These are phyloP conservation scores for Nipponacmea schrenckii DNA, from an alignment of 2,888 invertebrate species.

Conservation along the genomic window DNA sequence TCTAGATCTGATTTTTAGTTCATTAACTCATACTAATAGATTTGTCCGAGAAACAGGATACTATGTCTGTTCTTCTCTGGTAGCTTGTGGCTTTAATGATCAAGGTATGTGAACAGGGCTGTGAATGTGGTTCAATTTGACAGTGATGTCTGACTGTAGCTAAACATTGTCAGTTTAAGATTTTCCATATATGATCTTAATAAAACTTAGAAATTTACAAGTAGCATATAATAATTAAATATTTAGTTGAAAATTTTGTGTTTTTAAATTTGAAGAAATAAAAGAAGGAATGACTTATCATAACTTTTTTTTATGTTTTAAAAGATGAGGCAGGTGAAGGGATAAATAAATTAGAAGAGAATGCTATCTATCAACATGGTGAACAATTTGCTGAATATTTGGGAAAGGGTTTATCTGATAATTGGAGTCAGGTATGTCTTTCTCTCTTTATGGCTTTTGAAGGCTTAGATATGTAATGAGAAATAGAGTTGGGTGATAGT, in stretches of 20 bases:
- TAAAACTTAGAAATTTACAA: background rate
- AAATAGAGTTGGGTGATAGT: no score
- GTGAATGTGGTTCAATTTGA: background rate
- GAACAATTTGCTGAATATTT: conserved; percentile 69
- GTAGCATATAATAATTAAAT: background rate
- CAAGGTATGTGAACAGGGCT: conserved; percentile 31
- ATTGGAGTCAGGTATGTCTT: conserved; percentile 70
- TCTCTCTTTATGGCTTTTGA: background rate
- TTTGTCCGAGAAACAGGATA: conserved; percentile 72
- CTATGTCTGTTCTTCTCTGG: conserved; percentile 69
- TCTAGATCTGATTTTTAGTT: conserved; percentile 69
- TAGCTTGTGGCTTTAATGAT: conserved; percentile 63
- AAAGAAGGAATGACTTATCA: no score
- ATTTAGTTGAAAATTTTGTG: no score
- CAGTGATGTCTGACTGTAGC: conserved; percentile 26
- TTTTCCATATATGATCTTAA: background rate
- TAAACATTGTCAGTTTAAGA: background rate
- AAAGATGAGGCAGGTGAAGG: no score
- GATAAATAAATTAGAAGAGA: conserved; percentile 44
- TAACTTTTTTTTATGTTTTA: no score
- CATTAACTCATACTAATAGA: conserved; percentile 70
- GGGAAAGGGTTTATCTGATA: conserved; percentile 70
- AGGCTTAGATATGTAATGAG: no score
- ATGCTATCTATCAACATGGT: conserved; percentile 68
- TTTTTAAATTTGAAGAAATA: no score